Conservation (phyloP, 2,797 vertebrate species). For the Sternarchorhynchus goeldii region DNA sequence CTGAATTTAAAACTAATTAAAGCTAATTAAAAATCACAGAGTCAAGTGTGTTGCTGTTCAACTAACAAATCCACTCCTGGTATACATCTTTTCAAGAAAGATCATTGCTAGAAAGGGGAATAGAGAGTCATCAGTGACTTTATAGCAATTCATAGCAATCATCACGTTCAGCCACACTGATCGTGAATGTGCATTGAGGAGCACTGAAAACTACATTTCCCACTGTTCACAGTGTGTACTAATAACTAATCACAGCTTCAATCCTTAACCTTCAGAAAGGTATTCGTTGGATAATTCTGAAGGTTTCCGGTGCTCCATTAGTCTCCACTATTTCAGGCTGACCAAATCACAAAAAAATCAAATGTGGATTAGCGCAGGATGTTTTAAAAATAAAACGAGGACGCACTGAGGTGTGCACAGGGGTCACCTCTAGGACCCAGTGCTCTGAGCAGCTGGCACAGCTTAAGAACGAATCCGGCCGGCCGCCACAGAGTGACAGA, state of each 20-base stretch:
- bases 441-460: slow-evolving; percentile 68
- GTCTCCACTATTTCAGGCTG: no score
- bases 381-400: slow-evolving; percentile 38
- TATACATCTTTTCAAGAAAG: background rate
- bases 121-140: background rate
- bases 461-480: slow-evolving; percentile 55
- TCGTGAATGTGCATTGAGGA: no score
- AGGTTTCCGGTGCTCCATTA: no score
- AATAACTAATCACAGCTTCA: no score
- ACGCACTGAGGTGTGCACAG: slow-evolving; percentile 67
- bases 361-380: slow-evolving; percentile 39
- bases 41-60: slow-evolving; percentile 33
- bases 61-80: slow-evolving; percentile 16
- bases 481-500: slow-evolving; percentile 60
- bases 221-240: background rate
- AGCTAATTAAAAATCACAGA: slow-evolving; percentile 49
- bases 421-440: slow-evolving; percentile 71
- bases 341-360: background rate
- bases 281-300: no score
- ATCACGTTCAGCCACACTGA: background rate
- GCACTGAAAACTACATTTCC: no score
- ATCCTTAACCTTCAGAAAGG: no score
- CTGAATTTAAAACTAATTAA: slow-evolving; percentile 45
- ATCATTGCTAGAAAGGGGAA: background rate
- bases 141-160: no score